Base-by-base conservation (phyloP, 2,113 vertebrate species). In the Electrona antarctica region DNA sequence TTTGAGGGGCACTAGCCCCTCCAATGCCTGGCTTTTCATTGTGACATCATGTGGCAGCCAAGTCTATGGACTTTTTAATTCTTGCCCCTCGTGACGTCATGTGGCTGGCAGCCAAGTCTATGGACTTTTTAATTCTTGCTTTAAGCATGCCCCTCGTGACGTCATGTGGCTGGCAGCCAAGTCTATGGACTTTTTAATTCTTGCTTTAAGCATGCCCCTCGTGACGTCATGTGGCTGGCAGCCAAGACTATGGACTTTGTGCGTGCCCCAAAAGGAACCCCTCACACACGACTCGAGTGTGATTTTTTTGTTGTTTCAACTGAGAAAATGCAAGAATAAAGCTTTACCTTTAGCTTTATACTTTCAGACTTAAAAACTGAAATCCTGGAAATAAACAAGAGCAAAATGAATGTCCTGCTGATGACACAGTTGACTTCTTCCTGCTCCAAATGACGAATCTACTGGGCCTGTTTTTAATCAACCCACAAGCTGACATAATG, bases 391-490 rank as follows among this genome's bases (percentile, higher is more conserved):
- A 51, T 48, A 70, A 15, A 58, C 28, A 69, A 21, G 60, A 67
- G 49, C 55, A 67, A 76, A 71, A 67, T 47, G 6, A 58, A 68
- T 79, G 77, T 67, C 8, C 41, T 33, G 63, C 56, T 85, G 47
- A 62, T 71, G 65, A 57, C 71, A 71, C 50, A 54, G 51, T 80
- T 63, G 50, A 28, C 61, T 45, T 28, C 54, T 66, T 65, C 50
- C n/a, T 61, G 54, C 29, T 80, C 61, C 75, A 74, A 69, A 80
- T 78, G 73, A 83, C 73, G 78, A 64, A 52, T 71, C 64, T 10
- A 41, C 49, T 49, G 9, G 66, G 78, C 68, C 80, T 88, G 84
- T 60, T 88, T 79, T 85, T 75, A 86, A 89, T 91, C 68, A 86
- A 74, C 66, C 81, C 73, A 76, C 71, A 72, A 77, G 67, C 79